Percentiles rank a stretch among this genome's conserved stretches.
These are phyloP conservation scores for Climacteris rufus DNA, from an alignment of 2,113 vertebrate species.

Conservation along the genomic window DNA sequence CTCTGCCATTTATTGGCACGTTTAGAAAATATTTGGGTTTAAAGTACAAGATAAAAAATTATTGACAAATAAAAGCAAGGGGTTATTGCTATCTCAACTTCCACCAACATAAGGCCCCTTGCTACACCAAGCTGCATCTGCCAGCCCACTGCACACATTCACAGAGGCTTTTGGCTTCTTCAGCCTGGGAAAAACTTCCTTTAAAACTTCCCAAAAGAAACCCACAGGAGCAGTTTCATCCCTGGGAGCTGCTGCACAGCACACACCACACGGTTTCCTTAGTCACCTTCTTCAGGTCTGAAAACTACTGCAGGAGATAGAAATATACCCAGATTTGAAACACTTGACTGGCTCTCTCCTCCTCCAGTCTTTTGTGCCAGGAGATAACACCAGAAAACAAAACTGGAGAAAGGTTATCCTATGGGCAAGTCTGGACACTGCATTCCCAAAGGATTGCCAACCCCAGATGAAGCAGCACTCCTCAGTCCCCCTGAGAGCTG, in stretches of 20 bases:
- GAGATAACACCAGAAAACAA: background rate
- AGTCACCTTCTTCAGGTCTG: background rate
- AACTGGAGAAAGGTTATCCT: constrained; percentile 3
- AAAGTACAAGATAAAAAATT: background rate
- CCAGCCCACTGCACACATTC: background rate
- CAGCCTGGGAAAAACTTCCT: background rate
- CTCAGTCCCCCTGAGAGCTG: background rate
- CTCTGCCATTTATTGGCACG: background rate
- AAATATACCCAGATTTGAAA: background rate
- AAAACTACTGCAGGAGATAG: background rate
- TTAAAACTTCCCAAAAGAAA: background rate
- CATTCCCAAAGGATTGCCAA: background rate
- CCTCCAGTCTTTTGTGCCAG: background rate
- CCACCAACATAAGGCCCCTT: background rate
- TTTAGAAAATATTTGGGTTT: background rate
- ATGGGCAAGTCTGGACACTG: background rate
- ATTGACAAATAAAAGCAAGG: background rate
- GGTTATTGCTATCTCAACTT: background rate
- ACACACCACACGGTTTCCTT: background rate
- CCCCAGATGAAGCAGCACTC: background rate
- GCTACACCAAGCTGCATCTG: background rate
- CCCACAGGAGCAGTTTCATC: background rate
- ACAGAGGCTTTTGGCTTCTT: background rate
- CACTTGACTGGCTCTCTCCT: background rate
- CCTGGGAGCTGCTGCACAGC: background rate